Evolutionary conservation across 2,113 vertebrate species (phyloP), one percentile per base, ranked within the genome.

Genomic region (Paramisgurnus dabryanus): DNA sequence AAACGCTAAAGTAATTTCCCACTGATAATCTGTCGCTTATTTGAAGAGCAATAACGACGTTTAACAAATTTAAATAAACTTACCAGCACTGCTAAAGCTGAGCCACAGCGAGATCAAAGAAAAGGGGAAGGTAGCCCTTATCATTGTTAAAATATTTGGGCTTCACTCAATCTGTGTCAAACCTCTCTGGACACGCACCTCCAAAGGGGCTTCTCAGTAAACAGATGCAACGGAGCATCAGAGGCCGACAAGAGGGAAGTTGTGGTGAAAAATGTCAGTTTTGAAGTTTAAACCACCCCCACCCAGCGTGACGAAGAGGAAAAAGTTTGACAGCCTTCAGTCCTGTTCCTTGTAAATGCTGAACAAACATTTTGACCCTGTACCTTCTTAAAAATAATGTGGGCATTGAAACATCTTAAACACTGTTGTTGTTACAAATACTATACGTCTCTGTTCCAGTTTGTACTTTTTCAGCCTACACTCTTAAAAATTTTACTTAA

Each of bases 241-340:
- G 63, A 80, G 68, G 60, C 18, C 6, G 15, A 69, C 58, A 66
- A 89, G 76, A 75, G 86, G 92, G 92, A 93, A 93, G 91, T 90
- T 92, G 92, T 92, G 92, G 92, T 93, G 58, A 87, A 84, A 86
- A 85, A 80, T 81, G 92, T 92, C 92, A 88, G 90, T 83, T 88
- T 57, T 67, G 86, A 85, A 88, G 47, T 76, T 87, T 79, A 90
- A 77, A 90, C 90, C 88, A 87, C 90, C 85, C 89, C 91, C 79
- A 80, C 77, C 75, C 66, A 50, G 76, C 64, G 49, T 61, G 65
- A 73, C 57, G 43, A 66, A 57, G 58, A 76, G 64, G 75, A 72
- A 67, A 66, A 72, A 64, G 76, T 9, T 4, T 60, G 22, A 50
- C 34, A 70, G 57, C 9, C 53, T 61, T 47, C 7, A 61, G 40